Evolutionary conservation across 2,797 vertebrate species (phyloP).

Genomic region (Phrynocephalus forsythii): DNA sequence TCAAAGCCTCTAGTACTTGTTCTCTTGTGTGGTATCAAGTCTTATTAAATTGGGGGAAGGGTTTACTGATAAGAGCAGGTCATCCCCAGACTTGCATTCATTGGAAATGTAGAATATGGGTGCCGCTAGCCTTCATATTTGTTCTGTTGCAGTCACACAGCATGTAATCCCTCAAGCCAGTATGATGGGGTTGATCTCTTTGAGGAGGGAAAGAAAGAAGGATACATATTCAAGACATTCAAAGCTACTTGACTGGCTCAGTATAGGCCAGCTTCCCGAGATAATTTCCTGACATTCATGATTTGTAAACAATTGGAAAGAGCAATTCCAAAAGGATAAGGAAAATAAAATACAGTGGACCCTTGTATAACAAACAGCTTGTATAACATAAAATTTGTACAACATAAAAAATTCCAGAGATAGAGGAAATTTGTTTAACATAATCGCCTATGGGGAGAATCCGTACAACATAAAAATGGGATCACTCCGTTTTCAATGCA

Average conservation of each 20-base stretch:
- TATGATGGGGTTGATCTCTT: neutral
- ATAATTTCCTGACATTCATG: slow-evolving; percentile 5
- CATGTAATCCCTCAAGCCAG: neutral
- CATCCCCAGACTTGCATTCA: neutral
- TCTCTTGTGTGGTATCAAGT: neutral
- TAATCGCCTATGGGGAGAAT: no score
- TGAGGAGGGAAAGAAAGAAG: neutral
- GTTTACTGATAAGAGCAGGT: neutral
- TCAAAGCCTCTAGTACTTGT: neutral
- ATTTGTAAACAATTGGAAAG: neutral
- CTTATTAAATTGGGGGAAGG: neutral
- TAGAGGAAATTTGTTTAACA: no score
- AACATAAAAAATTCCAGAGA: no score
- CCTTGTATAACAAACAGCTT: no score
- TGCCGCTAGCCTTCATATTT: neutral
- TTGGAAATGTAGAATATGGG: neutral
- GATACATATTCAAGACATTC: neutral
- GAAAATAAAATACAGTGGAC: neutral
- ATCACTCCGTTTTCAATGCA: no score
- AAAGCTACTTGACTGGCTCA: neutral
- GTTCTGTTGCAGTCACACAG: neutral
- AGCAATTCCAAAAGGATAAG: neutral
- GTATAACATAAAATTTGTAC: no score
- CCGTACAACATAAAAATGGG: no score
- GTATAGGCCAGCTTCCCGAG: neutral